Percentiles rank a stretch among this genome's conserved stretches.
These are phyloP conservation scores for Homarus americanus DNA, from an alignment of 1,140 invertebrate species.

Conservation along the genomic window DNA sequence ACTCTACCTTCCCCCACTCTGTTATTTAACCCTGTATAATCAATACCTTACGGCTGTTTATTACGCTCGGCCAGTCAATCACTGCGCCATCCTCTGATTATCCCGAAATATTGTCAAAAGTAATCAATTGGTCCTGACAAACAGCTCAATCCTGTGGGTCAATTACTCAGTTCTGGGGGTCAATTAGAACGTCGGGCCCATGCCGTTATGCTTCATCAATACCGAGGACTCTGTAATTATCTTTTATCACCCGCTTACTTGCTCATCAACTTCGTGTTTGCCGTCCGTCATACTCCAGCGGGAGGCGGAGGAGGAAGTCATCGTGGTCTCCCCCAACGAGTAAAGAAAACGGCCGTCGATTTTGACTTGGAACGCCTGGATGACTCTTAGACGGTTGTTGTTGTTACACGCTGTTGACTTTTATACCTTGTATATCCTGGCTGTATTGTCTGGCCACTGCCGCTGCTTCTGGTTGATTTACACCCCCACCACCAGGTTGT, in stretches of 20 bases:
- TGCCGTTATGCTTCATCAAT: background rate
- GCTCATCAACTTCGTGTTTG: background rate
- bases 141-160: slow-evolving; percentile 6
- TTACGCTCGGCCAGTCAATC: background rate
- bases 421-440: no score
- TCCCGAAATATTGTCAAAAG: background rate
- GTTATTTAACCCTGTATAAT: background rate
- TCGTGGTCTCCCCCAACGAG: background rate
- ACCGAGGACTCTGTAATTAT: background rate
- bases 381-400: no score
- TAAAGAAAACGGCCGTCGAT: background rate
- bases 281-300: background rate
- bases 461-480: no score
- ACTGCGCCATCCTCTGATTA: background rate
- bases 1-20: background rate
- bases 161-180: slow-evolving; percentile 11
- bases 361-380: no score
- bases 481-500: no score
- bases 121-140: background rate
- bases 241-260: slow-evolving; percentile 1
- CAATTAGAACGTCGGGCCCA: slow-evolving; percentile 1
- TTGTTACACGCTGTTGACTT: no score
- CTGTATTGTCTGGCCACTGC: no score
- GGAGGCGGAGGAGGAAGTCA: background rate
- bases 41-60: slow-evolving; percentile 11